Evolutionary conservation across 2,797 vertebrate species (phyloP), one percentile per base, ranked within the genome.

Genomic region (Characodon lateralis): DNA sequence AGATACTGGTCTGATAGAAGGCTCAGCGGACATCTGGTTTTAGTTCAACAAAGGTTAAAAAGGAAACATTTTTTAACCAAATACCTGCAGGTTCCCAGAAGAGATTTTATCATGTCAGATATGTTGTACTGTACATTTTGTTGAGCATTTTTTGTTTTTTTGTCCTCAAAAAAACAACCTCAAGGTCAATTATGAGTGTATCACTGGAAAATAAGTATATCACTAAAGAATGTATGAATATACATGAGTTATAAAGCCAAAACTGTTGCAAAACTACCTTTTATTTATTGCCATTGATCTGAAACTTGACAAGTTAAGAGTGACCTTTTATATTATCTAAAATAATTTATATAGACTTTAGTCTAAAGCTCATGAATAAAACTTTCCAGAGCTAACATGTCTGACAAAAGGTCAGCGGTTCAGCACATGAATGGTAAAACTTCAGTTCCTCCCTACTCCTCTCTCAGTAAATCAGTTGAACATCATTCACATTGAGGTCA

Each of bases 331-430:
- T 39, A 55, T 55, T 22, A 22, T 55, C 6, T 55, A 7, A 7
- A 24, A 22, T 8, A 7, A 24, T 55, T 55, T 22, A 24, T 39
- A 41, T 41, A 5, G 35, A 4, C 3, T 2, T 41, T 39, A 22
- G 35, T 66, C 24, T 9, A 72, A 78, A 83, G 74, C 72, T 48
- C 70, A 51, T 41, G 63, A 66, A 66, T 20, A 41, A 66, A 24
- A 5, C 6, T 35, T 78, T 83, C 53, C 77, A 73, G 31, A 70
- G 39, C 26, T 81, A 78, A 84, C 87, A 72, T 77, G 35, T 80
- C 72, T 72, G 73, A 87, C 81, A 63, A 81, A 83, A 75, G 76
- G 80, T 77, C 85, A 83, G 71, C 35, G 68, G 39, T 48, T 73
- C 58, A 0, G 9, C 73, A 72, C 79, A 71, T 77, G 59, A 87